A percentile compares a stretch with the other conserved stretches of the same genome.
phyloP scores from a whole-genome alignment of 2,113 vertebrate species.

The Hemicordylus capensis region DNA sequence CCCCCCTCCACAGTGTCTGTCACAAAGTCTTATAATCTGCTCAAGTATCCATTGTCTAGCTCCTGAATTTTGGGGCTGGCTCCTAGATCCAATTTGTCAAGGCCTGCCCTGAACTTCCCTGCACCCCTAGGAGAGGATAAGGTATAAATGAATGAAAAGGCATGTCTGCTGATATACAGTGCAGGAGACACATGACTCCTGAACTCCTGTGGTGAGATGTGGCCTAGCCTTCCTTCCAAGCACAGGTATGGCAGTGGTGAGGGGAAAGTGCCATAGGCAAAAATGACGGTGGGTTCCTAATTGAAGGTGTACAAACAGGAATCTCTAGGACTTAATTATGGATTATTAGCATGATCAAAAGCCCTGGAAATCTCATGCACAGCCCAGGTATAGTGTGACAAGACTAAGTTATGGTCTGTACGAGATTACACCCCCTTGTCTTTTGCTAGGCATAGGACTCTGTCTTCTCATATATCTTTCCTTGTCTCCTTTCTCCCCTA shows the following conservation, averaged over 20 bases:
- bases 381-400: too few species aligned
- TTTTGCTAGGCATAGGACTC: background rate
- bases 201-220: background rate
- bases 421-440: background rate
- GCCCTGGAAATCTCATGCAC: too few species aligned
- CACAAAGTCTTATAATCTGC: too few species aligned
- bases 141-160: too few species aligned
- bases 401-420: background rate
- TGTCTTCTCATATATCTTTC: background rate
- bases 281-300: too few species aligned
- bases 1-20: too few species aligned
- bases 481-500: slow-evolving; percentile 65
- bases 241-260: background rate
- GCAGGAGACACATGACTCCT: background rate
- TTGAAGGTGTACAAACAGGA: background rate
- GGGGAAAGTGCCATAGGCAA: too few species aligned
- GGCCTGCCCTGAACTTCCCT: too few species aligned
- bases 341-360: too few species aligned
- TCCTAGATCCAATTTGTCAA: too few species aligned
- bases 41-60: too few species aligned
- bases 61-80: too few species aligned
- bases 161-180: background rate
- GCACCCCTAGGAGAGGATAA: background rate
- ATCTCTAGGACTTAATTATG: background rate
- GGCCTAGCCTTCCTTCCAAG: background rate